Evolutionary conservation across 2,113 vertebrate genomes (phyloP).

Genomic region (Peucedramus taeniatus): DNA sequence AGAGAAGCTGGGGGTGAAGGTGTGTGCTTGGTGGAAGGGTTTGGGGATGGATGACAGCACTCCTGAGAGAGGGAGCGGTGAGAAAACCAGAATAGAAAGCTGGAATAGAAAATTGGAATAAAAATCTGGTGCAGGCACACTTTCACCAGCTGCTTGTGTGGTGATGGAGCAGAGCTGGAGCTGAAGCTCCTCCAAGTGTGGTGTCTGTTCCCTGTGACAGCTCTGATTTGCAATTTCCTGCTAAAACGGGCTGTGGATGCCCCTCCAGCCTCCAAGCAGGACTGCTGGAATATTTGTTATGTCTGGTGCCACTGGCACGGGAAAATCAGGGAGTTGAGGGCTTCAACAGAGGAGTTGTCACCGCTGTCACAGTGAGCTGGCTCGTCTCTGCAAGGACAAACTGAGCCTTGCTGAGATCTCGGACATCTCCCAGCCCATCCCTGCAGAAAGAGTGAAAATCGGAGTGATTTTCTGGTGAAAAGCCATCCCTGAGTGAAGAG

Average conservation of each 20-base stretch:
- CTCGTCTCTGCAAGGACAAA: background rate
- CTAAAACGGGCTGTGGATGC: background rate
- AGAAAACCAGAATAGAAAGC: background rate
- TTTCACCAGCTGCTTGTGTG: background rate
- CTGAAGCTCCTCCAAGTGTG: background rate
- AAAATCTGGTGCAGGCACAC: background rate
- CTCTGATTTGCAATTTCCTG: background rate
- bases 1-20: background rate
- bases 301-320: background rate
- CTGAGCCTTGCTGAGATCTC: background rate
- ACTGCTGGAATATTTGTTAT: background rate
- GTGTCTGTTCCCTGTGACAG: background rate
- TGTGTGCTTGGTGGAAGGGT: background rate
- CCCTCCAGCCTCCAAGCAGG: background rate
- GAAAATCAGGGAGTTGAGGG: background rate
- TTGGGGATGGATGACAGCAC: background rate
- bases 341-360: background rate
- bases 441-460: background rate
- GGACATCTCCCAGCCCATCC: accelerated
- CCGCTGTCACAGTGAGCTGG: background rate
- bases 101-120: background rate
- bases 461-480: too few species aligned
- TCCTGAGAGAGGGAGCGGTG: background rate
- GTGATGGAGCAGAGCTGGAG: background rate
- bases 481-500: background rate